Percentiles rank a stretch among this genome's conserved stretches.
Conservation (phyloP, 1,140 invertebrate species). For the Nasonia giraulti region DNA sequence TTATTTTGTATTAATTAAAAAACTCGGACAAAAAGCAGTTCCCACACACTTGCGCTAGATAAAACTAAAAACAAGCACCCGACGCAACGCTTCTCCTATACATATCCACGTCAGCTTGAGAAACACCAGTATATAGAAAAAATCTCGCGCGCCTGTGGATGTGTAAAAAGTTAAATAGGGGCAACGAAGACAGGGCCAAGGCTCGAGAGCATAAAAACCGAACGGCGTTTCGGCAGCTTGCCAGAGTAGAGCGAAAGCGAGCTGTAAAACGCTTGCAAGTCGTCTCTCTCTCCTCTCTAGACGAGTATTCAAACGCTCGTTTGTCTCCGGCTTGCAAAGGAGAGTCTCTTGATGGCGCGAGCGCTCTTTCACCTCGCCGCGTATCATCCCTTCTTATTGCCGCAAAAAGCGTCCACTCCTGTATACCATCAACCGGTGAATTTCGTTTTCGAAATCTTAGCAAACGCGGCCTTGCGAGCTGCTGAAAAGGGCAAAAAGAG, state of each 20-base stretch:
- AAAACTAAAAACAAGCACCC: too few species aligned
- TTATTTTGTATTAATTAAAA: too few species aligned
- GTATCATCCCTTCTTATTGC: not conserved
- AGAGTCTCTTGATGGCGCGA: conserved; percentile 36
- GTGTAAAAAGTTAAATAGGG: too few species aligned
- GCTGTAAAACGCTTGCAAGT: too few species aligned
- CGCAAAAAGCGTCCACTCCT: not conserved
- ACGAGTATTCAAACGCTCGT: conserved; percentile 54
- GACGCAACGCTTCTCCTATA: too few species aligned
- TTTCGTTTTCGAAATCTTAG: conserved; percentile 17
- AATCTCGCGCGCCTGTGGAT: too few species aligned
- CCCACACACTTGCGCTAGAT: too few species aligned
- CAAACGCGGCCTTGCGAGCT: not conserved
- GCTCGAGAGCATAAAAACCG: not conserved
- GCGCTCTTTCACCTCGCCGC: conserved; percentile 20
- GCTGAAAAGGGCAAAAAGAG: not conserved
- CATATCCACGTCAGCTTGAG: too few species aligned
- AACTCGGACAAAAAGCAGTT: too few species aligned
- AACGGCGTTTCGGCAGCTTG: conserved; percentile 14
- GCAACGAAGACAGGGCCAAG: not conserved
- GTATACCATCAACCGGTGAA: not conserved
- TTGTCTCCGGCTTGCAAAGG: conserved; percentile 49
- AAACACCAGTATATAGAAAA: too few species aligned
- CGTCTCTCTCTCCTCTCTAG: not conserved
- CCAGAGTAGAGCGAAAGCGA: not conserved